These are phyloP conservation scores for Dynastes hyllus DNA, from an alignment of 2,888 invertebrate species.

Conservation along the genomic window DNA sequence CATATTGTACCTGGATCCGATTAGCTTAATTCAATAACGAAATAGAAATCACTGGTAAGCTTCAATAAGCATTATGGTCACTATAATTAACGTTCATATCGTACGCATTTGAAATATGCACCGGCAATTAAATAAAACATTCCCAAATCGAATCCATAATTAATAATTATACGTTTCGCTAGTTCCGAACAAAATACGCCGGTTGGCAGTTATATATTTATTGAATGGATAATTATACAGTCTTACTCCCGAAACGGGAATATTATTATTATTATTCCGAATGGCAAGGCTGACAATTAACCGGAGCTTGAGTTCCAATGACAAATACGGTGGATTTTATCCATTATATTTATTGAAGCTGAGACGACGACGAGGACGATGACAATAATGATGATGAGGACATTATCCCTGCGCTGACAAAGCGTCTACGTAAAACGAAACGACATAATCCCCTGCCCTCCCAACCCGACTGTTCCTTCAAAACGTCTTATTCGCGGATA, in stretches of 20 bases:
- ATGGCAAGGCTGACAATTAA: neutral
- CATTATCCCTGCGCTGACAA: conserved; percentile 16
- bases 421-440: neutral
- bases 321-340: conserved; percentile 9
- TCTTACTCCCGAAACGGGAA: too few relatives aligned
- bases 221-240: neutral
- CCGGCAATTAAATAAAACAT: too few relatives aligned
- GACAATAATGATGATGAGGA: neutral
- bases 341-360: conserved; percentile 14
- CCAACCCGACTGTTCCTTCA: neutral
- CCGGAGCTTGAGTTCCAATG: neutral
- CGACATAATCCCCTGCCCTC: neutral
- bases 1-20: too few relatives aligned
- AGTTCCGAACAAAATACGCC: conserved; percentile 1
- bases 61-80: too few relatives aligned
- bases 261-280: conserved; percentile 9
- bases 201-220: neutral
- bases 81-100: too few relatives aligned
- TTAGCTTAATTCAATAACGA: too few relatives aligned
- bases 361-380: neutral
- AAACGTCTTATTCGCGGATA: neutral
- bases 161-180: conserved; percentile 12
- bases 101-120: too few relatives aligned
- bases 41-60: too few relatives aligned
- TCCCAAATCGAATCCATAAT: neutral